Evolutionary conservation across 2,888 invertebrate genomes (phyloP).

Genomic region (Archips crataeganus): DNA sequence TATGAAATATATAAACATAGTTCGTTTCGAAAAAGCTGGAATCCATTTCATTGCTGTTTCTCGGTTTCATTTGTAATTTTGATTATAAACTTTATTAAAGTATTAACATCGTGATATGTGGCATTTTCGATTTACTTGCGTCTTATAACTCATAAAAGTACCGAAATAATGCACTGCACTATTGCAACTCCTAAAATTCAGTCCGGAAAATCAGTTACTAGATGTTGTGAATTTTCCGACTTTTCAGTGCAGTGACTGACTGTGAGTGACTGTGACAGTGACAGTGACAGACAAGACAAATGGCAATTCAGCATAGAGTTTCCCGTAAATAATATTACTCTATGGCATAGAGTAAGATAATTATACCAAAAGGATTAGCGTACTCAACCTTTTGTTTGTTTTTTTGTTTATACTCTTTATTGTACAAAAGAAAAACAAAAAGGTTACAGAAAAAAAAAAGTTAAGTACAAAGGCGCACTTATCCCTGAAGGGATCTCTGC

Average conservation of each 20-base stretch:
- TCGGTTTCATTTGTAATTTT: constrained; percentile 67
- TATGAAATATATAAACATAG: constrained; percentile 76
- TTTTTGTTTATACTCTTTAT: no score
- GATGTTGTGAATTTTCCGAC: not conserved
- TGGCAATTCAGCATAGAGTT: no score
- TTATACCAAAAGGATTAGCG: no score
- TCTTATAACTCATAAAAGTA: not conserved
- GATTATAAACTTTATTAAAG: constrained; percentile 14
- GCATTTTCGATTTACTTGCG: not conserved
- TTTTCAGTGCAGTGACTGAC: not conserved
- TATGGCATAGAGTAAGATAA: no score
- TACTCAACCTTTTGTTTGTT: no score
- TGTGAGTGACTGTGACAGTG: no score
- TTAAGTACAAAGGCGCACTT: no score
- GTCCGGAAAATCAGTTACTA: not conserved
- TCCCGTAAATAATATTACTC: no score
- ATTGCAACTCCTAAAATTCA: not conserved
- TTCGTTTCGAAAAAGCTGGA: constrained; percentile 74
- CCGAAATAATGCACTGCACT: not conserved
- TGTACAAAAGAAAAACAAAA: no score
- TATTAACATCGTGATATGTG: constrained; percentile 9
- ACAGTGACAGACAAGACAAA: no score
- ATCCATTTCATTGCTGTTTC: constrained; percentile 77
- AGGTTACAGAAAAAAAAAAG: no score
- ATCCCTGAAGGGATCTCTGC: no score